A percentile compares a stretch with the other conserved stretches of the same genome.
phyloP scores from a whole-genome alignment of 2,888 invertebrate genomes.

The Tetheella fluctuosa region DNA sequence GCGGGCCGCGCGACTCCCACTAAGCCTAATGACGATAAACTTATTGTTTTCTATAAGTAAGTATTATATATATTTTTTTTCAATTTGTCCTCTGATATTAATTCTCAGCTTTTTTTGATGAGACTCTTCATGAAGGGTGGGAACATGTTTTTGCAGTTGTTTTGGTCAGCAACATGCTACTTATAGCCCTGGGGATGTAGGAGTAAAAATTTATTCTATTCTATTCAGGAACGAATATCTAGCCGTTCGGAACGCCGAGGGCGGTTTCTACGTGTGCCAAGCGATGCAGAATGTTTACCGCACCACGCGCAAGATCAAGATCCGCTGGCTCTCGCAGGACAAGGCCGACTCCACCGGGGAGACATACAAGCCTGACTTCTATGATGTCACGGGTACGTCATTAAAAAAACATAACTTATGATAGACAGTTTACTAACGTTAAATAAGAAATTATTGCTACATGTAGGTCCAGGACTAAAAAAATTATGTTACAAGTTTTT shows the following conservation, averaged over 20 bases:
- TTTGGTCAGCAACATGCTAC: too few species aligned
- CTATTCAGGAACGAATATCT: slow-evolving; percentile 90
- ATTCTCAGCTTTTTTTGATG: too few species aligned
- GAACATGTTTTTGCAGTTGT: too few species aligned
- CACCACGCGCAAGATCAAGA: slow-evolving; percentile 92
- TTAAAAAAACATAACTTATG: background rate
- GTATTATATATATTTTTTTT: too few species aligned
- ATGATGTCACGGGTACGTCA: slow-evolving; percentile 94
- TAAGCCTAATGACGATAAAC: slow-evolving; percentile 89
- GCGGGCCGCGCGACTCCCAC: slow-evolving; percentile 84
- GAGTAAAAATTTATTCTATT: slow-evolving; percentile 15
- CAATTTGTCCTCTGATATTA: too few species aligned
- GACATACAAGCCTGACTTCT: slow-evolving; percentile 94
- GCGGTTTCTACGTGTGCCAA: slow-evolving; percentile 94
- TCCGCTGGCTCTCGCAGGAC: slow-evolving; percentile 94
- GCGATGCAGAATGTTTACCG: slow-evolving; percentile 95
- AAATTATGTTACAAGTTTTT: too few species aligned
- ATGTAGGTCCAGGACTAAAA: too few species aligned
- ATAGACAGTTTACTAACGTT: too few species aligned
- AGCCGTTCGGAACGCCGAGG: slow-evolving; percentile 95
- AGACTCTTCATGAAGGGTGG: too few species aligned
- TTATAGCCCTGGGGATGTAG: too few species aligned
- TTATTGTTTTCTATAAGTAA: slow-evolving; percentile 94
- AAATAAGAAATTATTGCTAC: too few species aligned
- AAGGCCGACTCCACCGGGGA: slow-evolving; percentile 86